Conservation (phyloP, 2,113 vertebrate genomes). For the Apteryx mantelli region DNA sequence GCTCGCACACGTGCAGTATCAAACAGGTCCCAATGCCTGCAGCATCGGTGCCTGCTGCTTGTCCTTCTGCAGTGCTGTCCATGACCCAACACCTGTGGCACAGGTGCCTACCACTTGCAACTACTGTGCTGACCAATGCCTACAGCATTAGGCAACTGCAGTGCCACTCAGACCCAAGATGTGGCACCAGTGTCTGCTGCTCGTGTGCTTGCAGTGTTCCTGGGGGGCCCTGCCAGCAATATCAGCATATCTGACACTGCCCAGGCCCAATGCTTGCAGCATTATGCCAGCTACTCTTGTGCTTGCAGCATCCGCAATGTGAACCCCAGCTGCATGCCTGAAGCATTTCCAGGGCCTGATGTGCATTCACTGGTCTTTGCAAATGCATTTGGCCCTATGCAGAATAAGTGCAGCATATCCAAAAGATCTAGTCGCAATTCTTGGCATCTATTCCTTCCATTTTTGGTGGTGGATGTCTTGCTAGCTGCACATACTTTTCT, state of each 20-base stretch:
- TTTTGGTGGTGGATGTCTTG: not conserved
- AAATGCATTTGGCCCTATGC: not conserved
- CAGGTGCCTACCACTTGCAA: not conserved
- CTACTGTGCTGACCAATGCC: rapidly evolving
- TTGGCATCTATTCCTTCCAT: not conserved
- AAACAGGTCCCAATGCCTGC: not conserved
- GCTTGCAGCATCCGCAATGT: not conserved
- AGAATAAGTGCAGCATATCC: not conserved
- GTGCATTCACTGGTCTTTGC: rapidly evolving
- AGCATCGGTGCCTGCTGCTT: not conserved
- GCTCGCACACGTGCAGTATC: not conserved
- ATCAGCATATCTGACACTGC: not conserved
- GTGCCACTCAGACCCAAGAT: not conserved
- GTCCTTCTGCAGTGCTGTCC: rapidly evolving
- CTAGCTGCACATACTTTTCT: not conserved
- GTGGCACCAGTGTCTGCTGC: not conserved
- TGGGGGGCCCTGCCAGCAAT: not conserved
- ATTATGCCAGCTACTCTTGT: not conserved
- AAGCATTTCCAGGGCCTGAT: not conserved
- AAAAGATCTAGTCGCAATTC: not conserved
- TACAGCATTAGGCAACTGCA: rapidly evolving
- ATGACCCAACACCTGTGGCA: rapidly evolving
- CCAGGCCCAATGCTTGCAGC: not conserved
- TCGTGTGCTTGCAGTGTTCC: not conserved
- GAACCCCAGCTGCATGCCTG: not conserved